Conservation (phyloP, 2,797 vertebrate species). For the Cynodonichthys magdalenae region DNA sequence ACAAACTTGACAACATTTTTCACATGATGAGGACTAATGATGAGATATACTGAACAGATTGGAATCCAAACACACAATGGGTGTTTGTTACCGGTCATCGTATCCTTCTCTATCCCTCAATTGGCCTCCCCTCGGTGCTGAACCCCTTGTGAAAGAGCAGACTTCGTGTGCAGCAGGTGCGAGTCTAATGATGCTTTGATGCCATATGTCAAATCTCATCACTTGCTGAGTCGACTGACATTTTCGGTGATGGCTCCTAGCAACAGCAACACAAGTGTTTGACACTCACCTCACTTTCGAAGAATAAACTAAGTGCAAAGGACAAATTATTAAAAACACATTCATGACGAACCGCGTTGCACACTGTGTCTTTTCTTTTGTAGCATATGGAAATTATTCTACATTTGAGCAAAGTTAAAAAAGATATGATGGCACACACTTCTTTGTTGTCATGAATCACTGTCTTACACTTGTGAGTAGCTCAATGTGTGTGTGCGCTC, state of each 20-base stretch:
- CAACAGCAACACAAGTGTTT: constrained; percentile 76
- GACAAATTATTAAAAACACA: constrained; percentile 40
- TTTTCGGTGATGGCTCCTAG: constrained; percentile 88
- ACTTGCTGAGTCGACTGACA: constrained; percentile 94
- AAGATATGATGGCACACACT: constrained; percentile 18
- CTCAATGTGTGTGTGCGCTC: background rate
- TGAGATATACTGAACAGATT: constrained; percentile 39
- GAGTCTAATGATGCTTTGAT: constrained; percentile 95
- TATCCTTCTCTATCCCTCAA: constrained; percentile 77
- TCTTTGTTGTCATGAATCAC: constrained; percentile 1
- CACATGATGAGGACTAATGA: constrained; percentile 6
- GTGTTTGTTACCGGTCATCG: constrained; percentile 61
- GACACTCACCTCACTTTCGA: constrained; percentile 56
- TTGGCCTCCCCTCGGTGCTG: constrained; percentile 61
- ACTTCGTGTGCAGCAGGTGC: constrained; percentile 88
- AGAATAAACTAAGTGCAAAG: constrained; percentile 38
- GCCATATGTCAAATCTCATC: constrained; percentile 97
- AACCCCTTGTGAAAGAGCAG: constrained; percentile 84
- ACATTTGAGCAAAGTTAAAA: constrained; percentile 5
- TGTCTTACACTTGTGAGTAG: constrained; percentile 13
- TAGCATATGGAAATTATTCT: constrained; percentile 22
- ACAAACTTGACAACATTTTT: constrained; percentile 4
- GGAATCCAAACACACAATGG: constrained; percentile 52
- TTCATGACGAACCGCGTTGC: constrained; percentile 59
- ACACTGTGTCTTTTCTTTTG: constrained; percentile 40